Percentiles rank a stretch among this genome's conserved stretches.
Evolutionary conservation across 2,113 vertebrate species (phyloP).

Genomic region (Gopherus flavomarginatus): DNA sequence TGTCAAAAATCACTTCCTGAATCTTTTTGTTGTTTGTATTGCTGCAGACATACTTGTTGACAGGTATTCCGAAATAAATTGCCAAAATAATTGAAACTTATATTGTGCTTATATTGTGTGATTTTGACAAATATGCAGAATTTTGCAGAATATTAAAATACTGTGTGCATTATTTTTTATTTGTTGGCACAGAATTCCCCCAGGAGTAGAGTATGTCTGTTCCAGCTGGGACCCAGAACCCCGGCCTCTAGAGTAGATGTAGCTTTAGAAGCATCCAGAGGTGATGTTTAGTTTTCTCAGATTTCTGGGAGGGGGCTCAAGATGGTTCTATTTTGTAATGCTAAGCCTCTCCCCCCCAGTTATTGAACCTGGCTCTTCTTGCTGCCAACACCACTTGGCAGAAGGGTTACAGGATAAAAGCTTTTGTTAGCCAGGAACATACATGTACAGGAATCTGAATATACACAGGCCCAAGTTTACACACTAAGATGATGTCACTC

Average conservation of each 20-base stretch:
- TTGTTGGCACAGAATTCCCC: too few species aligned
- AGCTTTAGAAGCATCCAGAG: neutral
- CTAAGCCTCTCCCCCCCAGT: neutral
- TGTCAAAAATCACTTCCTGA: too few species aligned
- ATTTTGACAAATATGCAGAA: too few species aligned
- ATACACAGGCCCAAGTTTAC: neutral
- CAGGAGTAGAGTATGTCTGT: neutral
- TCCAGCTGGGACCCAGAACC: neutral
- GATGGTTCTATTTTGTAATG: neutral
- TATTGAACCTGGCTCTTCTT: neutral
- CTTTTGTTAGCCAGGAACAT: neutral
- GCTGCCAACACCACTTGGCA: neutral
- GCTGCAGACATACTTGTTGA: too few species aligned
- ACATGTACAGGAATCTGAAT: neutral
- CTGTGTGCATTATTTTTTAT: too few species aligned
- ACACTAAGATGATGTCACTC: neutral
- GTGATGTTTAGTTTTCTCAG: neutral
- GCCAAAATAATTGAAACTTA: too few species aligned
- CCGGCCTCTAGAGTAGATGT: neutral
- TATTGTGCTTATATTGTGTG: too few species aligned
- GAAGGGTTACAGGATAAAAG: neutral
- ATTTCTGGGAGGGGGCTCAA: neutral
- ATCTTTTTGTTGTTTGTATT: too few species aligned
- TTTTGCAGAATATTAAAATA: too few species aligned
- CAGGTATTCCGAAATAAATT: too few species aligned